Percentiles rank a stretch among this genome's conserved stretches.
Evolutionary conservation across 2,797 vertebrate genomes (phyloP).

Genomic region (Malurus splendens): DNA sequence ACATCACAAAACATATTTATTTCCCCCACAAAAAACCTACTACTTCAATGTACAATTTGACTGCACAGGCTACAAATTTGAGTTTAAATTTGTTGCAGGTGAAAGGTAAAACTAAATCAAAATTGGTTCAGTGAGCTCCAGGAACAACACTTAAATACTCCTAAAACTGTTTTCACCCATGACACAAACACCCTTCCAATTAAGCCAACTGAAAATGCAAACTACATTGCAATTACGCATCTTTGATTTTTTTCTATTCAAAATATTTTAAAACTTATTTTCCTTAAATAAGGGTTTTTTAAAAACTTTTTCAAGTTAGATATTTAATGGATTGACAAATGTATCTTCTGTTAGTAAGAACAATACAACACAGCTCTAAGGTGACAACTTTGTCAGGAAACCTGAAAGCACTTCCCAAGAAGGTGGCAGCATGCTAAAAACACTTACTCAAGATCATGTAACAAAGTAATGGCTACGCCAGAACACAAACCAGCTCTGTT

Average conservation of each 20-base stretch:
- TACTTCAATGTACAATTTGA: neutral
- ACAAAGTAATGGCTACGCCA: neutral
- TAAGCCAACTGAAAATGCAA: neutral
- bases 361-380: neutral
- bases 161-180: neutral
- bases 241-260: neutral
- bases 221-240: neutral
- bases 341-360: neutral
- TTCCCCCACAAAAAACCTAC: neutral
- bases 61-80: fast-evolving
- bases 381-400: neutral
- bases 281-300: neutral
- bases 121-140: neutral
- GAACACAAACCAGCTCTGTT: neutral
- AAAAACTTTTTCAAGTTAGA: neutral
- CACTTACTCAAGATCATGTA: neutral
- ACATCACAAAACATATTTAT: neutral
- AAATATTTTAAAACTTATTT: neutral
- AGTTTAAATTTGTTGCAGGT: neutral
- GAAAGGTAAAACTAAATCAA: neutral
- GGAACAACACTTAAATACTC: neutral
- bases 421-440: neutral
- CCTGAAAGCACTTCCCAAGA: neutral
- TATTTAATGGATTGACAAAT: neutral
- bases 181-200: neutral